A percentile compares a stretch with the other conserved stretches of the same genome.
Conservation (phyloP, 1,140 invertebrate species). For the Zaprionus lachaisei region DNA sequence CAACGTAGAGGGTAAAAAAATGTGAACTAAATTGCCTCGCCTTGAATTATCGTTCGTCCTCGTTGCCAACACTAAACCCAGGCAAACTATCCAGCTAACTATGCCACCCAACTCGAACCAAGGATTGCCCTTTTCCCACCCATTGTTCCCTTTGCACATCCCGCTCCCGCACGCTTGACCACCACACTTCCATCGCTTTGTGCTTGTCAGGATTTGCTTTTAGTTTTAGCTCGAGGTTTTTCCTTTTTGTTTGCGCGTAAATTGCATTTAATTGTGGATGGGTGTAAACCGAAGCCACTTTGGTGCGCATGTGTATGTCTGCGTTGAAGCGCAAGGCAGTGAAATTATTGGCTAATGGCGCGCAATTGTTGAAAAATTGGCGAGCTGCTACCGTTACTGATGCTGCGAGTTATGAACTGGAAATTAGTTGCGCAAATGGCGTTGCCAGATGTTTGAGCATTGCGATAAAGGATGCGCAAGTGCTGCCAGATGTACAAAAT, state of each 20-base stretch:
- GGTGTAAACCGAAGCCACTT: slow-evolving; percentile 10
- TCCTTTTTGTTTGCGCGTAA: slow-evolving; percentile 44
- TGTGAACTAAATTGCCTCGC: slow-evolving; percentile 66
- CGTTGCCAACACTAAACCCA: neutral
- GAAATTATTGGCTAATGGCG: slow-evolving; percentile 58
- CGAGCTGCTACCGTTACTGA: neutral
- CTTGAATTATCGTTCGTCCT: slow-evolving; percentile 60
- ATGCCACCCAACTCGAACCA: slow-evolving; percentile 14
- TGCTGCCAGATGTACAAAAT: neutral
- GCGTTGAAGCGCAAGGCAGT: slow-evolving; percentile 38
- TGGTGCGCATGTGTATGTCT: neutral
- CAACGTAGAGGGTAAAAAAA: slow-evolving; percentile 7
- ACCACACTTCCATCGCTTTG: slow-evolving; percentile 26
- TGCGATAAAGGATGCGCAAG: neutral
- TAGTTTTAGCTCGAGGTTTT: slow-evolving; percentile 26
- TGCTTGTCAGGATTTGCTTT: slow-evolving; percentile 41
- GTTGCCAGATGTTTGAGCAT: slow-evolving; percentile 24
- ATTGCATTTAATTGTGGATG: slow-evolving; percentile 57
- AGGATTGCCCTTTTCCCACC: neutral
- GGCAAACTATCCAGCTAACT: slow-evolving; percentile 26
- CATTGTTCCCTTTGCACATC: neutral
- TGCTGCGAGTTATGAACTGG: slow-evolving; percentile 44
- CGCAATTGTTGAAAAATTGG: slow-evolving; percentile 39
- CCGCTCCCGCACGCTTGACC: slow-evolving; percentile 4
- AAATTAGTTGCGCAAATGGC: slow-evolving; percentile 19